A percentile compares a stretch with the other conserved stretches of the same genome.
Conservation (phyloP, 2,888 invertebrate genomes). For the Ferrisia virgata region DNA sequence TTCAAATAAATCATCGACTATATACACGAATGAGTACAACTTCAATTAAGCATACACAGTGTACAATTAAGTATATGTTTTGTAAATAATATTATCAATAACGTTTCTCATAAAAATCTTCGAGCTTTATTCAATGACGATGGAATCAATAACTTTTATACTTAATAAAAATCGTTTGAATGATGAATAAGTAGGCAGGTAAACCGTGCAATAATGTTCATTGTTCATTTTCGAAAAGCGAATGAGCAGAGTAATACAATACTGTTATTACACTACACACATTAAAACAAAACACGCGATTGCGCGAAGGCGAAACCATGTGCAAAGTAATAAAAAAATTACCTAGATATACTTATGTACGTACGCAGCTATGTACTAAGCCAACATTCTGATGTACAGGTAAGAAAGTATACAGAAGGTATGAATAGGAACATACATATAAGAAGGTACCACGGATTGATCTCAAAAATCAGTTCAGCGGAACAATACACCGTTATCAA, state of each 20-base stretch:
- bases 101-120: too few species aligned
- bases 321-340: background rate
- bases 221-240: background rate
- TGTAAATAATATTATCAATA: too few species aligned
- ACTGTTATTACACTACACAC: background rate
- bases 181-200: background rate
- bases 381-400: background rate
- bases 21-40: too few species aligned
- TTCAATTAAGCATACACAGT: too few species aligned
- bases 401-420: background rate
- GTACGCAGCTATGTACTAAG: too few species aligned
- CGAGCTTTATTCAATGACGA: too few species aligned
- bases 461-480: conserved; percentile 28
- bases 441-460: background rate
- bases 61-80: too few species aligned
- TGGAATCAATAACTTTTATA: too few species aligned
- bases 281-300: background rate
- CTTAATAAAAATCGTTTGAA: background rate
- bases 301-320: background rate
- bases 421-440: background rate
- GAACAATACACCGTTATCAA: conserved; percentile 20
- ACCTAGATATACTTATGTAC: background rate
- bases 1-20: too few species aligned
- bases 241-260: background rate
- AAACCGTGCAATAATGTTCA: background rate